Base-by-base conservation (phyloP, 1,140 invertebrate genomes). In the Neelides sp. region DNA sequence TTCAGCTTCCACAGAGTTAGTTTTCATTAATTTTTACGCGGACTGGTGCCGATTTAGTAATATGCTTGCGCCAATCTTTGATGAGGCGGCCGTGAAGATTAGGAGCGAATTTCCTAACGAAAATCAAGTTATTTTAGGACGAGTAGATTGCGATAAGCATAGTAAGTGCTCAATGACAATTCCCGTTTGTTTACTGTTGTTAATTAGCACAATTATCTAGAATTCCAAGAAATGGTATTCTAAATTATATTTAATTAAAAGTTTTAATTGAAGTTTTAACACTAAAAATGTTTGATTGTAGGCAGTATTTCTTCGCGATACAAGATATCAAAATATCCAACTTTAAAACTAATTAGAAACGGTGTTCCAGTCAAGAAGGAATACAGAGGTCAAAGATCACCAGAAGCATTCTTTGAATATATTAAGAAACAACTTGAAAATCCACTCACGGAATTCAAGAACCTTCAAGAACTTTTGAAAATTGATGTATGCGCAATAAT, bases 21-120 rank as follows among this genome's bases (percentile, higher is more conserved):
- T 97, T 45, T 88, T 98, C 69, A 84, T 98, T 55, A 97, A 98
- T 71, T 98, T 98, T 71, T 97, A 97, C 74, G 94, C 93, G 10
- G 92, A 97, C 66, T 98, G 92, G 91, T 95, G 86, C 72, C 77
- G 79, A 62, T 88, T 87, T 63, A 98, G 93, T 74, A 95, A 94
- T 72, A 79, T 94, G 66, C 72, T 98, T 63, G 83, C 85, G 61
- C 95, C 95, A 26, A 83, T 96, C 65, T 98, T 95, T 73, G 90
- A 96, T 71, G 90, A 97, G 71, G 84, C 92, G 26, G 85, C 91
- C 19, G 82, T 85, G 62, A 88, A 88, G 75, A 75, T 97, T 44
- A 72, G 65, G 40, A 75, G 79, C 65, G 78, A 80, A 64, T 86
- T 89, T 66, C 83, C 85, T 32, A 79, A 89, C 58, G 59, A 75